Percentiles rank a stretch among this genome's conserved stretches.
phyloP scores from a whole-genome alignment of 2,113 vertebrate genomes.

The Apus apus region DNA sequence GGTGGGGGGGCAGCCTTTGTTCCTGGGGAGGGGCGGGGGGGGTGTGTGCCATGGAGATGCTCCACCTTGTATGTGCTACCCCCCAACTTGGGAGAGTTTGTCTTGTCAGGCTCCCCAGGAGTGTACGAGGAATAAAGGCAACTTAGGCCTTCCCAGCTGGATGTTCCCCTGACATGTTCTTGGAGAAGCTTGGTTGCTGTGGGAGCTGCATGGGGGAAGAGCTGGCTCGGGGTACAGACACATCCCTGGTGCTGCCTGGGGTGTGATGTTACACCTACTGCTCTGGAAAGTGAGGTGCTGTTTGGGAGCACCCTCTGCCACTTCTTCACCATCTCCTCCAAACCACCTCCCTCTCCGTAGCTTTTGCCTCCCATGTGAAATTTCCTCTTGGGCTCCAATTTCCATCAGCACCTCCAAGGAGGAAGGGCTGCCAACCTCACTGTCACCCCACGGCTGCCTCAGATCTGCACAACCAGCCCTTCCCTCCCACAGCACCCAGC shows the following conservation, averaged over 20 bases:
- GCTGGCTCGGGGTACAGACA: constrained; percentile 6
- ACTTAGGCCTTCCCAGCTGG: not conserved
- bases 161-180: constrained; percentile 45
- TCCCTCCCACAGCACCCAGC: not conserved
- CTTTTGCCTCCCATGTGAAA: not conserved
- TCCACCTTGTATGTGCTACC: not conserved
- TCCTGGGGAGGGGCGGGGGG: not conserved
- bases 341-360: not conserved
- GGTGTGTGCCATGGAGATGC: not conserved
- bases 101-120: not conserved
- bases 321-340: not conserved
- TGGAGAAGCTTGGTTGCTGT: not conserved
- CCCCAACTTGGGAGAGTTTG: not conserved
- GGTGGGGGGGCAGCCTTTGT: fast-evolving
- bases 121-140: not conserved
- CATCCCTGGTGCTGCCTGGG: not conserved
- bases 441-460: not conserved
- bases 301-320: not conserved
- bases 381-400: not conserved
- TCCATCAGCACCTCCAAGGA: not conserved
- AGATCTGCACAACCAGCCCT: not conserved
- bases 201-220: constrained; percentile 14
- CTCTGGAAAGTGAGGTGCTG: not conserved
- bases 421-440: not conserved
- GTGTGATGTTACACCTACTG: not conserved